These are phyloP conservation scores for Serinus canaria DNA, from an alignment of 2,113 vertebrate species.

Conservation along the genomic window DNA sequence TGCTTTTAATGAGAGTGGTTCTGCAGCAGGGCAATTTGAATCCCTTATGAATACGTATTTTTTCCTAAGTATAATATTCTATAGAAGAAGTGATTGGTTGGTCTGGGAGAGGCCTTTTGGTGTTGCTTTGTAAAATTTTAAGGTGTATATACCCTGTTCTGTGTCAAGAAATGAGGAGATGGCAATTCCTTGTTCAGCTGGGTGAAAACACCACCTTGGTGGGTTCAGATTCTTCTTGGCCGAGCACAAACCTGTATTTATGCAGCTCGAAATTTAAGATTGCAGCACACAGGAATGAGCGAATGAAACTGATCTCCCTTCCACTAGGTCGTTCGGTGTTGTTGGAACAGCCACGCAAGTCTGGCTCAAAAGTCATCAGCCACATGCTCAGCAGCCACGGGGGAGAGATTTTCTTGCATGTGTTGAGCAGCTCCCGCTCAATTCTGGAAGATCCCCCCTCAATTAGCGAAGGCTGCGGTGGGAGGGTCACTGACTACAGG, in stretches of 20 bases:
- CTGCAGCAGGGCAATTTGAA: neutral
- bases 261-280: neutral
- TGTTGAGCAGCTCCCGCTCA: constrained; percentile 94
- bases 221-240: neutral
- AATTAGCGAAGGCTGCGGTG: constrained; percentile 96
- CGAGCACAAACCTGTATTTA: neutral
- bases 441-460: constrained; percentile 97
- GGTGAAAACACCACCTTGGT: neutral
- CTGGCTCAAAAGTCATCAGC: constrained; percentile 97
- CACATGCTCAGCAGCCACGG: constrained; percentile 99
- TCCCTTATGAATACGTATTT: neutral
- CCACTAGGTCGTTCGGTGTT: constrained; percentile 91
- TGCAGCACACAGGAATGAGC: too few species aligned
- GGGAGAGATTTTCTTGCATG: constrained; percentile 96
- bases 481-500: constrained; percentile 96
- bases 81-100: neutral
- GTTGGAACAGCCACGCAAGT: constrained; percentile 94
- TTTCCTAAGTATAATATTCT: neutral
- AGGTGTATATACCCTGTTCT: neutral
- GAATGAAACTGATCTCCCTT: neutral
- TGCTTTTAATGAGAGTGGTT: neutral
- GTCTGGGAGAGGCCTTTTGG: neutral
- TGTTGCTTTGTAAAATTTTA: neutral
- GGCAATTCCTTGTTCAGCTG: neutral
- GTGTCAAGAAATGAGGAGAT: neutral